Evolutionary conservation across 2,113 vertebrate genomes (phyloP).

Genomic region (Hydrolagus affinis): DNA sequence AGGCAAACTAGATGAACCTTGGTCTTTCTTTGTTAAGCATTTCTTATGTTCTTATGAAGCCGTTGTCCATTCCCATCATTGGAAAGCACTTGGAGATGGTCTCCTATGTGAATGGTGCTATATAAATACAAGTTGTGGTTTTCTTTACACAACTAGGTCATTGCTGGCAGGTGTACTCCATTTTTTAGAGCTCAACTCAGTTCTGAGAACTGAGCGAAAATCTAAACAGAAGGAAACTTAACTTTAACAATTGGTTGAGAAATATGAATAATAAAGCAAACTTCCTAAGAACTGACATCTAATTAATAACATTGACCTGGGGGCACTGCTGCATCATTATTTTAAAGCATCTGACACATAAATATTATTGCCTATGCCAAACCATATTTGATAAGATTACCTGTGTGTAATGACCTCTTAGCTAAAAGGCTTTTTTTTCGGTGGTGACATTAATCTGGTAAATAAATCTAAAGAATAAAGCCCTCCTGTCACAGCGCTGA

Average conservation of each 20-base stretch:
- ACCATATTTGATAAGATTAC: slow-evolving; percentile 4
- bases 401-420: background rate
- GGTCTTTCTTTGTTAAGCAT: too few relatives aligned
- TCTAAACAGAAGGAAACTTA: background rate
- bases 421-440: background rate
- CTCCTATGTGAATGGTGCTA: too few relatives aligned
- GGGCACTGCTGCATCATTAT: background rate
- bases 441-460: background rate
- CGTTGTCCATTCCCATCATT: too few relatives aligned
- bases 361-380: slow-evolving; percentile 5
- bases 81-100: too few relatives aligned
- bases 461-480: slow-evolving; percentile 13
- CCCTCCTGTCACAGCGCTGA: background rate
- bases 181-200: too few relatives aligned
- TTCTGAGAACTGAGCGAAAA: too few relatives aligned
- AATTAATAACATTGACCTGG: background rate
- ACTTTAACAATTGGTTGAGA: background rate
- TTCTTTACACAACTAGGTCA: too few relatives aligned
- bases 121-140: too few relatives aligned
- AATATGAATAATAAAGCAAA: background rate
- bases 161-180: too few relatives aligned
- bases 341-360: background rate
- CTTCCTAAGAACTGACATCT: background rate
- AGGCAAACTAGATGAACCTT: too few relatives aligned
- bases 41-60: too few relatives aligned